Base-by-base conservation (phyloP, 2,113 vertebrate genomes). In the Psilopsiagon aymara region DNA sequence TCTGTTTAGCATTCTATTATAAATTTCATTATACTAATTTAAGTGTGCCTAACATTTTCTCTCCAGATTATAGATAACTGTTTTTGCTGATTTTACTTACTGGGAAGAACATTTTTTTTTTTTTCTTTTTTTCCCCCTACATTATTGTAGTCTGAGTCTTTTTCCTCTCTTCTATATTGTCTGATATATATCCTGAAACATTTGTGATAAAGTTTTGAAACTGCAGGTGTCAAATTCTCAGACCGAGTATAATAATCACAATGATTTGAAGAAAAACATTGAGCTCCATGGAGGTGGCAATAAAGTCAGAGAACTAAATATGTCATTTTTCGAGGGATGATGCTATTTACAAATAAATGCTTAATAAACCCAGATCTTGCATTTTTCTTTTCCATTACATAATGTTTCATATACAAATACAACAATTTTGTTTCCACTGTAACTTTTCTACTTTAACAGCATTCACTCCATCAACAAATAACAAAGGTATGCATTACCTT, bases 141-240 rank as follows among this genome's bases (percentile, higher is more conserved):
- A 18, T 83, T 89, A 73, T 69, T 95, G 55, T 73, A 59, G 67
- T 90, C 62, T 57, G 47, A 57, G 39, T 82, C 3, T 74, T 94
- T 90, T 80, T 76, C 71, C 37, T 85, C 73, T 92, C 43, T 89
- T 85, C 80, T 93, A 39, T 71, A n/a, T 79, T 88, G 35, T 68
- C 76, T 95, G 55, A 86, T 92, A 83, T 90, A 79, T 86, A 87
- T 94, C 91, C 67, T 68, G 84, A 93, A 93, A 93, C 67, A 84
- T 88, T 97, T 90, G 88, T 31, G 75, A 95, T 85, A 93, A 91
- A 89, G 92, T 94, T 97, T 95, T 80, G 74, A 88, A 95, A 91
- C 87, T 97, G 96, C 94, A 94, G 93, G 96, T 63, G 41, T 93
- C 92, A 93, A 67, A 93, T 95, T 91, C 82, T 93, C 31, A 97